Base-by-base conservation (phyloP, 2,888 invertebrate genomes). In the Chymomyza fuscimana region DNA sequence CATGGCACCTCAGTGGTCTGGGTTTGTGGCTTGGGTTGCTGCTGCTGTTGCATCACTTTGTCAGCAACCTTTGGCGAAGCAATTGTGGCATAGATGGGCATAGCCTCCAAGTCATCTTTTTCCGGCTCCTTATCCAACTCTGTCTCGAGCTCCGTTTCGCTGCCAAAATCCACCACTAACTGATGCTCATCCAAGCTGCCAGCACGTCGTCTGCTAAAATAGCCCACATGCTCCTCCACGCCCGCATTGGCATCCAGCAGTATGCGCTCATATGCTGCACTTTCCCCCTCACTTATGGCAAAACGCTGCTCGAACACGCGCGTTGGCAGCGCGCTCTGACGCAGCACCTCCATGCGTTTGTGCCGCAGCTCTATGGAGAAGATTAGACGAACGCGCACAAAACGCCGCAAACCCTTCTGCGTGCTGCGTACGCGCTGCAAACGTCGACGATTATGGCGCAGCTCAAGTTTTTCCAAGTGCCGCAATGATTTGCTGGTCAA, bases 371-470 rank as follows among this genome's bases (percentile, higher is more conserved):
- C 92, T 73, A 95, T 91, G 12, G 95, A 94, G 80, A 95, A 91
- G 93, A 95, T 94, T 62, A 95, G 94, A 16, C 95, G 92, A 22
- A 95, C 94, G 69, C 94, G 92, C 29, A 95, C 93, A 85, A 95
- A 94, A 29, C 94, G 92, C 10, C 85, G 73, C 36, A 78, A 71
- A 3, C 82, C 84, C 67, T 87, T 83, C 25, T 86, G 86, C 12
- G 86, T 79, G 32, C 83, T 77, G 6, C 80, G 77, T 5, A 86
- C 82, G 1, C 86, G 87, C 77, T 93, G 93, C 58, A 93, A 69
- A 0, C 85, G 81, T 0, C 91, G 87, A 0, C 88, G 89, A 72
- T 91, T 91, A 70, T 91, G 90, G 10, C 90, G 88, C 72, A 90
- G 69, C 71, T 92, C 91, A 9, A 92, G 79, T 66, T 91, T 90